A percentile compares a stretch with the other conserved stretches of the same genome.
Conservation (phyloP, 2,113 vertebrate genomes). For the Tyto alba region DNA sequence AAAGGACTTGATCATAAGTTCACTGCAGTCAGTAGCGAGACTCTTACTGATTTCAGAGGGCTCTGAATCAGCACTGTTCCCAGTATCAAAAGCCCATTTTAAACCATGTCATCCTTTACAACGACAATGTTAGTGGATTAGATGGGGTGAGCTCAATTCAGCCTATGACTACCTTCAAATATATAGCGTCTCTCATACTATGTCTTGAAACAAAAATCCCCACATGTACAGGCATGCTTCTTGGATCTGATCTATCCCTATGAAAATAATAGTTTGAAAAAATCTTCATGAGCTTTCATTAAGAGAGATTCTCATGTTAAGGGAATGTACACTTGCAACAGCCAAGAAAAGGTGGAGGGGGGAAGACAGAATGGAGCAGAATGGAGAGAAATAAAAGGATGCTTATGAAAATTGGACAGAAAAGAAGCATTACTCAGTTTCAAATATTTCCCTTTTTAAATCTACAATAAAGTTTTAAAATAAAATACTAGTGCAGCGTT, state of each 20-base stretch:
- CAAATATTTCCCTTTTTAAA: neutral
- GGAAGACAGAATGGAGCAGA: neutral
- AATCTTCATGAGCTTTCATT: neutral
- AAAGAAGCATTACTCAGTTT: neutral
- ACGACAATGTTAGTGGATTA: neutral
- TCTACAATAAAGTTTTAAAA: neutral
- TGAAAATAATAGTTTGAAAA: neutral
- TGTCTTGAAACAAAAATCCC: neutral
- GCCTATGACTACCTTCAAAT: neutral
- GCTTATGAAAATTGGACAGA: neutral
- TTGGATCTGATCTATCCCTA: neutral
- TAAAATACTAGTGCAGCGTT: neutral
- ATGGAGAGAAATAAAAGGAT: neutral
- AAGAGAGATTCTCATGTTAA: neutral
- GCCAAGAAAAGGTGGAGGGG: neutral
- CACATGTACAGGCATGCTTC: neutral
- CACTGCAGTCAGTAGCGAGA: neutral
- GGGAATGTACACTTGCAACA: neutral
- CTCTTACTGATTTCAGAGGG: neutral
- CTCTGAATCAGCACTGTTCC: neutral
- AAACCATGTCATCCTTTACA: neutral
- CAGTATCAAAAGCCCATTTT: neutral
- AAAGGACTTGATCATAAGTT: neutral
- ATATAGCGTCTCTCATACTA: neutral
- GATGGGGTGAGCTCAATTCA: conserved; percentile 2